These are phyloP conservation scores for Xenotilapia longispinis DNA, from an alignment of 2,113 vertebrate species.

Conservation along the genomic window DNA sequence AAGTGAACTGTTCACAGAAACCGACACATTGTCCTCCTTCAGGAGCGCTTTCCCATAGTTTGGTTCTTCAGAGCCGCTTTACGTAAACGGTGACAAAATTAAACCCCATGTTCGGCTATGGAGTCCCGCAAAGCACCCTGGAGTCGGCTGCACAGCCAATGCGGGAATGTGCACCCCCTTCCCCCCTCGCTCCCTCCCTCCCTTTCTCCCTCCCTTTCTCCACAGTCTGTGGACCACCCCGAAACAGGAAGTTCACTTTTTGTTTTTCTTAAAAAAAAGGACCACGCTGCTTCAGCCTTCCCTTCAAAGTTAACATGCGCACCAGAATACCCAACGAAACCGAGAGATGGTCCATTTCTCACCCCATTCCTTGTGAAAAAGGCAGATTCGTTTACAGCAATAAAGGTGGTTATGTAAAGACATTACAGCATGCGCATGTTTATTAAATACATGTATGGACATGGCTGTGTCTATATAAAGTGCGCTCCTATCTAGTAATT, in stretches of 20 bases:
- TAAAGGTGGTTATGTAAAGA: neutral
- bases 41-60: conserved; percentile 10
- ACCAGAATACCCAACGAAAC: neutral
- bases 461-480: conserved; percentile 8
- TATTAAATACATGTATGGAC: neutral
- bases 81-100: conserved; percentile 44
- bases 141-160: conserved; percentile 66
- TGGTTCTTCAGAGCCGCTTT: conserved; percentile 17
- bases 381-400: neutral
- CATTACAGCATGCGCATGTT: neutral
- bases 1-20: conserved; percentile 22
- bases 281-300: conserved; percentile 40
- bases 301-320: neutral
- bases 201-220: conserved; percentile 58
- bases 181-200: conserved; percentile 41
- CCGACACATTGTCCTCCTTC: conserved; percentile 34
- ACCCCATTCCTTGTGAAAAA: neutral
- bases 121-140: conserved; percentile 64
- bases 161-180: conserved; percentile 68
- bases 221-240: conserved; percentile 79
- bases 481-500: conserved; percentile 8
- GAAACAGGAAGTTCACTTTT: conserved; percentile 83
- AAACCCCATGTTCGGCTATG: conserved; percentile 68
- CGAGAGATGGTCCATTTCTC: neutral
- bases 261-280: conserved; percentile 70